These are phyloP conservation scores for Paramormyrops hopkinsi DNA, from an alignment of 2,797 vertebrate genomes.

Conservation along the genomic window DNA sequence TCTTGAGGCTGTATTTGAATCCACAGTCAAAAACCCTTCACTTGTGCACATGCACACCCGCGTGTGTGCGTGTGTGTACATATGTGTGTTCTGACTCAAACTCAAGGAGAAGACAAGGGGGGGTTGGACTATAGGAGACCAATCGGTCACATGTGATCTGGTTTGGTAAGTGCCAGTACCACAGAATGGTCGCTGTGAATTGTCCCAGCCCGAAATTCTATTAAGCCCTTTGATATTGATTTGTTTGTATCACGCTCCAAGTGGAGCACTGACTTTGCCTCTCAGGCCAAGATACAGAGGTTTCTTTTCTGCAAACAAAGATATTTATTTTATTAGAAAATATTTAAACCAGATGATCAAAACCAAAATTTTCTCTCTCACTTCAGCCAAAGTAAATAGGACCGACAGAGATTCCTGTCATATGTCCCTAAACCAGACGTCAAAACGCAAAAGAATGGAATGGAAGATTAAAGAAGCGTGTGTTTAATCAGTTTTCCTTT, in stretches of 20 bases:
- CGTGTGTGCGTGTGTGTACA: neutral
- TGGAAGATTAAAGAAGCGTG: conserved; percentile 20
- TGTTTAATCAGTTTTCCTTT: conserved; percentile 40
- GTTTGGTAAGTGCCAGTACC: conserved; percentile 25
- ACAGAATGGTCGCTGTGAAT: conserved; percentile 22
- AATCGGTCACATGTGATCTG: conserved; percentile 23
- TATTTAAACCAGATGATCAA: conserved; percentile 62
- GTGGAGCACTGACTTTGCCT: conserved; percentile 38
- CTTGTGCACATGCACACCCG: neutral
- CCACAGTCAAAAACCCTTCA: conserved; percentile 11
- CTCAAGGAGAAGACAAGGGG: conserved; percentile 17
- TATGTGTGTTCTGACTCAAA: conserved; percentile 16
- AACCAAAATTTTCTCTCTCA: conserved; percentile 43
- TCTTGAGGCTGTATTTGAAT: conserved; percentile 26
- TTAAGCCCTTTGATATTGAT: conserved; percentile 37
- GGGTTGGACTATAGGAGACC: neutral
- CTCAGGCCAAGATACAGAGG: conserved; percentile 42
- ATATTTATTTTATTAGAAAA: conserved; percentile 74
- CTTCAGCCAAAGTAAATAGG: conserved; percentile 48
- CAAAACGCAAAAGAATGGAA: conserved; percentile 27
- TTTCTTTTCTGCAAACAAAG: conserved; percentile 65
- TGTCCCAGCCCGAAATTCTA: neutral
- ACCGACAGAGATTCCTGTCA: conserved; percentile 44
- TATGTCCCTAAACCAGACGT: conserved; percentile 41
- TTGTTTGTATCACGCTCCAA: conserved; percentile 47